phyloP scores from a whole-genome alignment of 2,113 vertebrate genomes.

The Rhea americana region DNA sequence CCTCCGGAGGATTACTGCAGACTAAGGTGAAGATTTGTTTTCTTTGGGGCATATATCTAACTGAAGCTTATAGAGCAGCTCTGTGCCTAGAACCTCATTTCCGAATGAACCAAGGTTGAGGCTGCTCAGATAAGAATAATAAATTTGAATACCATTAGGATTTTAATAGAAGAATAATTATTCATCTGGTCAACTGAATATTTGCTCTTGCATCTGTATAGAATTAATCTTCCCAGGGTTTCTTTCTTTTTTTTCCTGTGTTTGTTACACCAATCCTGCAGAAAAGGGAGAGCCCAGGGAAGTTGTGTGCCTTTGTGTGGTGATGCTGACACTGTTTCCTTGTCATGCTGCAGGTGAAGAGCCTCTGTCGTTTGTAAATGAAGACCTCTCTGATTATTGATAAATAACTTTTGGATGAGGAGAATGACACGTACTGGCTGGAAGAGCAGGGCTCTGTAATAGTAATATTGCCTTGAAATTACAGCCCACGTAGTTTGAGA shows the following conservation, averaged over 20 bases:
- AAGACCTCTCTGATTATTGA: neutral
- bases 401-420: constrained; percentile 36
- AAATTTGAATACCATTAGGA: constrained; percentile 42
- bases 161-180: constrained; percentile 68
- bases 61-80: neutral
- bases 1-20: neutral
- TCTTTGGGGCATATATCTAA: neutral
- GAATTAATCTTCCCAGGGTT: constrained; percentile 4
- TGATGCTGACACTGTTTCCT: neutral
- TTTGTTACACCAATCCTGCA: neutral
- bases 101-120: neutral
- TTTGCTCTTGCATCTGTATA: constrained; percentile 23
- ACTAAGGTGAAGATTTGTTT: neutral
- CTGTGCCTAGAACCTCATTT: constrained; percentile 24
- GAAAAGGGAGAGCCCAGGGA: neutral
- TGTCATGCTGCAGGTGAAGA: neutral
- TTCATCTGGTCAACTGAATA: constrained; percentile 28
- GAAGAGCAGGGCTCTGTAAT: constrained; percentile 22
- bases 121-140: constrained; percentile 47
- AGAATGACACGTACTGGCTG: constrained; percentile 31
- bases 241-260: neutral
- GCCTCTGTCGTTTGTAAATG: constrained; percentile 15
- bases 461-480: constrained; percentile 58
- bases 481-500: constrained; percentile 51
- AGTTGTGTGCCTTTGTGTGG: neutral